Percentiles rank a stretch among this genome's conserved stretches.
Conservation (phyloP, 1,140 invertebrate genomes). For the Frieseomelitta varia region DNA sequence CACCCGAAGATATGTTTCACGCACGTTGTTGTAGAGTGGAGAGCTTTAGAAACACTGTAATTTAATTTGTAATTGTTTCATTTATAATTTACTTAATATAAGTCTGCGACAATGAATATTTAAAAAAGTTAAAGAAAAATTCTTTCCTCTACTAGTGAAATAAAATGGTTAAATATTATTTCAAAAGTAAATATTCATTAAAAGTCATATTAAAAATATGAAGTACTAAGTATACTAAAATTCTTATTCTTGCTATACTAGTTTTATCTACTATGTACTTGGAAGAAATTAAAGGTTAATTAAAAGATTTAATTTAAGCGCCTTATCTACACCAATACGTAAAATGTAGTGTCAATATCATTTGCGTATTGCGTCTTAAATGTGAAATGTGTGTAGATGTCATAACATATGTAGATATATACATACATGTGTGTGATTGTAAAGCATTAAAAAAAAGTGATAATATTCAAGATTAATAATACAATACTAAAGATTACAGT, state of each 20-base stretch:
- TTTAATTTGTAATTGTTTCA: neutral
- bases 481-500: neutral
- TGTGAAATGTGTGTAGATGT: neutral
- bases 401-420: neutral
- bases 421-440: neutral
- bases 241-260: neutral
- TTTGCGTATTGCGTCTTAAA: neutral
- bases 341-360: neutral
- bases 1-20: neutral
- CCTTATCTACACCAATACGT: neutral
- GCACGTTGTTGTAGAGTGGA: neutral
- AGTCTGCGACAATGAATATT: neutral
- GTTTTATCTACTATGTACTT: neutral
- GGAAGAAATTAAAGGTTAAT: conserved; percentile 11
- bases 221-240: no score
- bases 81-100: neutral
- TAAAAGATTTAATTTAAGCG: neutral
- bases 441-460: neutral
- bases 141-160: neutral
- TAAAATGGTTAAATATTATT: neutral
- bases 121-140: neutral
- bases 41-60: neutral
- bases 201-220: neutral
- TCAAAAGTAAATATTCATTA: neutral
- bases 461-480: conserved; percentile 2